phyloP scores from a whole-genome alignment of 2,888 invertebrate genomes.

The Dolichomitus sp. region DNA sequence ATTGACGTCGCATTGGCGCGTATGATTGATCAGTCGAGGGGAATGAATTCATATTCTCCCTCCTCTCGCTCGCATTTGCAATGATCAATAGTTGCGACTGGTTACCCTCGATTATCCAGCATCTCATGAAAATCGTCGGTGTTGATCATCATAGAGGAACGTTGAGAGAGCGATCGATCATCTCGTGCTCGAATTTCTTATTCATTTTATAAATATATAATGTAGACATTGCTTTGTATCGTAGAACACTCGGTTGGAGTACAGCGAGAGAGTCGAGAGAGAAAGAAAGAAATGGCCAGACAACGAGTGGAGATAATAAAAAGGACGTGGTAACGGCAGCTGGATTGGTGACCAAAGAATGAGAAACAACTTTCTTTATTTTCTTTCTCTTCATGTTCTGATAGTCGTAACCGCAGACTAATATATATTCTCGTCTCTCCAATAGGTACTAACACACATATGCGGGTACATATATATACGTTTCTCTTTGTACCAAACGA shows the following conservation, averaged over 20 bases:
- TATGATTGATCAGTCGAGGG: constrained; percentile 70
- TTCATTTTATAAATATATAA: constrained; percentile 61
- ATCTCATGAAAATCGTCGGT: constrained; percentile 55
- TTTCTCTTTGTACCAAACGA: constrained; percentile 42
- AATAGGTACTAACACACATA: constrained; percentile 49
- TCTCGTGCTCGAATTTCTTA: constrained; percentile 55
- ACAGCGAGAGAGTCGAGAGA: constrained; percentile 8
- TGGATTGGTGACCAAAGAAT: constrained; percentile 64
- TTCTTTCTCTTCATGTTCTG: constrained; percentile 48
- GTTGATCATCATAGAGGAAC: constrained; percentile 25
- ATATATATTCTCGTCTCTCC: constrained; percentile 65
- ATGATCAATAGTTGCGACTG: constrained; percentile 67
- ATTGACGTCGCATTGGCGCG: constrained; percentile 52
- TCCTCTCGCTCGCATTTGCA: constrained; percentile 30
- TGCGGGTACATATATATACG: background rate
- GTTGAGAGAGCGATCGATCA: constrained; percentile 58
- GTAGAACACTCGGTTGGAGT: constrained; percentile 5
- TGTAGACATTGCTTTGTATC: constrained; percentile 21
- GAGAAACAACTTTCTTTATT: constrained; percentile 37
- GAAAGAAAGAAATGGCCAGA: constrained; percentile 21
- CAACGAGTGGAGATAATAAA: constrained; percentile 46
- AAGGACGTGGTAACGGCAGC: constrained; percentile 56
- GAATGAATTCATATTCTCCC: constrained; percentile 64
- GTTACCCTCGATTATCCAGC: constrained; percentile 60
- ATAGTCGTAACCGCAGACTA: constrained; percentile 69